Evolutionary conservation across 37 sponge, comb jelly and placozoan species (phyloP).

Genomic region (Diacarnus erythraeanus): DNA sequence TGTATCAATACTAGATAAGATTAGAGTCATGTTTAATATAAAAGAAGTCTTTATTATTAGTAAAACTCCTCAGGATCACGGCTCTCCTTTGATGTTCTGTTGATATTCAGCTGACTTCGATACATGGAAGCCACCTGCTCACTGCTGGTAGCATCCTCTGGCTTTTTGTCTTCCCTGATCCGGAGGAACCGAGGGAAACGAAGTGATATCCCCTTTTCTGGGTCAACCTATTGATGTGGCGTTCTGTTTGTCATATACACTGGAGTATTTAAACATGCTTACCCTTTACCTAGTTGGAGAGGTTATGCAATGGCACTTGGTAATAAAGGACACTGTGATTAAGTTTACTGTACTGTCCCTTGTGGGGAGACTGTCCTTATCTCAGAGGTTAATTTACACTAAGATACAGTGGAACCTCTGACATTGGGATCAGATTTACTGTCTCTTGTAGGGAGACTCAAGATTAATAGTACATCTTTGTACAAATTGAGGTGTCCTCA

Average conservation of each 20-base stretch:
- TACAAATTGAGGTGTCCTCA: too few species aligned
- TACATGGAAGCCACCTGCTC: slow-evolving; percentile 90
- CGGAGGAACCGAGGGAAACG: slow-evolving; percentile 96
- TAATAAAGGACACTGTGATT: not conserved
- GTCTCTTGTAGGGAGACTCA: not conserved
- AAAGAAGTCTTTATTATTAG: slow-evolving; percentile 1
- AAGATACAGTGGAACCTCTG: not conserved
- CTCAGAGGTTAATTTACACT: not conserved
- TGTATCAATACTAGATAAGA: too few species aligned
- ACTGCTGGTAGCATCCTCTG: slow-evolving; percentile 93
- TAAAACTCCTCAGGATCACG: slow-evolving; percentile 64
- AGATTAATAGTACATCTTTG: too few species aligned
- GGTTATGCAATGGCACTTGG: too few species aligned
- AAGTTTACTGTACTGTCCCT: not conserved
- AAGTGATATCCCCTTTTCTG: slow-evolving; percentile 95
- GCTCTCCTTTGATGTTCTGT: slow-evolving; percentile 13
- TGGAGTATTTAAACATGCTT: not conserved
- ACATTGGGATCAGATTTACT: not conserved
- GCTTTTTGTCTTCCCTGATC: slow-evolving; percentile 92
- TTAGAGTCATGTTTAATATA: not conserved
- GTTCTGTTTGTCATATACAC: too few species aligned
- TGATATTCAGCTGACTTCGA: slow-evolving; percentile 74
- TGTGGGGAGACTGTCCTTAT: not conserved
- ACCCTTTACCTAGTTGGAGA: too few species aligned
- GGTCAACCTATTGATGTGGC: slow-evolving; percentile 78